Base-by-base conservation (phyloP, 53 echinoderm and acorn worm genomes). In the Stichopus horrens region DNA sequence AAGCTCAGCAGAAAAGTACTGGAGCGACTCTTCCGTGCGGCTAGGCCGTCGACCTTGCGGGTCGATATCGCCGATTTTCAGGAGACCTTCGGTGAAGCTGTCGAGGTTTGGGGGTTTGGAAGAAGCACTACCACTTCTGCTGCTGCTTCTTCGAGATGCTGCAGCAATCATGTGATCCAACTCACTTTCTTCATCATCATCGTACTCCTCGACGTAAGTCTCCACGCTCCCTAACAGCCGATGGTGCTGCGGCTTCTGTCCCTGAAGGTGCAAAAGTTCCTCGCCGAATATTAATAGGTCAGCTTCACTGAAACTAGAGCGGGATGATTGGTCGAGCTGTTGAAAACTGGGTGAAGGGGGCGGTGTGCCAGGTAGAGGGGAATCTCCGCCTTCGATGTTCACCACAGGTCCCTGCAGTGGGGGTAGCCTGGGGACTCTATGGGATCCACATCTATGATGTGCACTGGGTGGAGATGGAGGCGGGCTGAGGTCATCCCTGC, bases 1-100 rank as follows among this genome's bases (percentile, higher is more conserved):
- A 55, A 97, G 84, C 76, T 97, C 97, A 71, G 95, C 92, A 20
- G 95, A 93, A 60, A 97, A 97, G 77, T 91, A 94, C 52, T 94
- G 92, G 14, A 97, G 93, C 76, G 91, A 95, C 79, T 97, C 97
- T 66, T 97, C 97, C 0, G 97, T 94, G 13, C 95, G 90, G 84
- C 97, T 97, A 5, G 97, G 97, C 73, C 97, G 60, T 52, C 94
- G 92, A 0, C 97, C 97, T 59, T 90, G 92, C 6, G 95, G 95
- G 57, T 97, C 95, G 23, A 97, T 97, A 58, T 97, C 94, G 1
- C 92, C 97, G 16, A 97, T 97, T 76, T 91, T 91, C 18, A 97
- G 89, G 63, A 97, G 93, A 78, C 95, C 97, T 85, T 97, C 97
- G 1, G 97, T 97, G 81, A 97, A 97, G 86, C 94, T 94, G 83